Evolutionary conservation across 2,113 vertebrate genomes (phyloP), one percentile per base, ranked within the genome.

Genomic region (Spheniscus mendiculus): DNA sequence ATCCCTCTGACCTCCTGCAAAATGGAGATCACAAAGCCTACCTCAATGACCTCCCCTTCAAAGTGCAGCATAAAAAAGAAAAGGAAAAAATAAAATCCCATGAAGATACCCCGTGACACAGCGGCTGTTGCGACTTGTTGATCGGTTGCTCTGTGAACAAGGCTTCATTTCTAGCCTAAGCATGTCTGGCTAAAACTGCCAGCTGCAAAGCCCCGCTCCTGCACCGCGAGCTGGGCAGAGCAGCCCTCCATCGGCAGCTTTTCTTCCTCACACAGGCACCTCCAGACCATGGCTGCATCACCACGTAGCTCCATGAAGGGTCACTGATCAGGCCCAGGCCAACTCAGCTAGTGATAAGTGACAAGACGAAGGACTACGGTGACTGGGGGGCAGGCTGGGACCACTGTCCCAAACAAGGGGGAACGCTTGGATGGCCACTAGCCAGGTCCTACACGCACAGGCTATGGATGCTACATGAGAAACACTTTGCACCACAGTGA

Each of bases 381-480:
- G 59, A 70, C 36, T 3, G 3, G 15, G 34, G 34, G 3, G 12
- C n/a, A 74, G 45, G 32, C 38, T 84, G 40, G 55, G 52, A 91
- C 27, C 14, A 14, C n/a, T 32, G 12, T 50, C 16, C 81, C 30
- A 63, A 74, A 21, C 11, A 74, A 89, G 27, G 4, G 16, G 29
- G 17, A 72, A 73, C 0, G 0, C 47, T 32, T 40, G 36, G 25
- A 25, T 0, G 0, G 73, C 12, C 50, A 85, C 55, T 11, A 40
- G 71, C 26, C 23, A 55, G 15, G 42, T 79, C 47, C 55, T 56
- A 32, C 16, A 34, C 1, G 1, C 0, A 0, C 44, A 63, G 42
- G 22, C 71, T 82, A 56, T 47, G 34, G 76, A n/a, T 12, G 10
- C 34, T 32, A 34, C 2, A 3, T 7, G 23, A 83, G 10, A 69